Conservation (phyloP, 2,113 vertebrate species). For the Otus sunia region DNA sequence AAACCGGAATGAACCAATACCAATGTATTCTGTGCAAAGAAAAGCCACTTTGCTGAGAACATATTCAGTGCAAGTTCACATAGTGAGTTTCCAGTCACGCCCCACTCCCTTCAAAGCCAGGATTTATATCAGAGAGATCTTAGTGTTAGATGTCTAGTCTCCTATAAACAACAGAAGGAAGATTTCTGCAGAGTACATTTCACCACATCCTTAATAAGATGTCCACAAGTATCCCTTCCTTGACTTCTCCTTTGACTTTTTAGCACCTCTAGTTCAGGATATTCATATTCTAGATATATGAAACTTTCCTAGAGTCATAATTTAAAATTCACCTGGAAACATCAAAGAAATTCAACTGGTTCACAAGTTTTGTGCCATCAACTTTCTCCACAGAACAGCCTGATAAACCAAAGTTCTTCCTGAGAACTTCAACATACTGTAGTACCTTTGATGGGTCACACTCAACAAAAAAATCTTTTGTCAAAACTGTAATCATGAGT, state of each 20-base stretch:
- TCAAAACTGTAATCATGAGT: background rate
- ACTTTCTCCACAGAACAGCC: background rate
- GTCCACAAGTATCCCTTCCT: background rate
- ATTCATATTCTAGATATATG: background rate
- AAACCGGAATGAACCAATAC: background rate
- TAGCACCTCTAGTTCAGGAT: background rate
- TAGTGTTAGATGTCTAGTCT: background rate
- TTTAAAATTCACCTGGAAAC: background rate
- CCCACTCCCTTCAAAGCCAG: background rate
- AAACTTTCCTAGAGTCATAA: background rate
- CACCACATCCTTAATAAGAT: background rate
- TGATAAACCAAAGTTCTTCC: background rate
- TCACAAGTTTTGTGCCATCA: background rate
- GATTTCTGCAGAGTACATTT: background rate
- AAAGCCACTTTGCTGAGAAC: background rate
- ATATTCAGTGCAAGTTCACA: background rate
- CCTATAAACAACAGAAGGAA: background rate
- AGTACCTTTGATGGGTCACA: background rate
- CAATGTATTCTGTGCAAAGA: background rate
- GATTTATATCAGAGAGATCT: background rate
- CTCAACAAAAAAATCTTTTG: background rate
- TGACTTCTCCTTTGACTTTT: background rate
- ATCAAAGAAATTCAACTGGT: background rate
- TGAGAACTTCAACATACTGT: background rate
- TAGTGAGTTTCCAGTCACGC: background rate